Percentiles rank a stretch among this genome's conserved stretches.
phyloP scores from a whole-genome alignment of 2,797 vertebrate genomes.

The Enoplosus armatus region DNA sequence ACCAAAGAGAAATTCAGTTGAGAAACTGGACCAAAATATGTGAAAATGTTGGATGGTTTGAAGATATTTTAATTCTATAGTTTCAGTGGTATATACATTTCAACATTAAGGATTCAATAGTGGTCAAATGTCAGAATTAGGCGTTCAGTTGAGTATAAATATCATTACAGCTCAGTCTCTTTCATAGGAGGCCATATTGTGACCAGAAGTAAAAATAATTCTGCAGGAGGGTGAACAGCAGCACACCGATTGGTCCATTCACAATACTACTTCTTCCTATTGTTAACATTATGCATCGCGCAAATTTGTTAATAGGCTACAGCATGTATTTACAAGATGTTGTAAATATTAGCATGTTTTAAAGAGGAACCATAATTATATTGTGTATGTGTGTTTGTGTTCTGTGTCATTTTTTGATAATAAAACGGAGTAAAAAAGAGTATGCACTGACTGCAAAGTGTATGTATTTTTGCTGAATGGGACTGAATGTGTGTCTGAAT shows the following conservation, averaged over 20 bases:
- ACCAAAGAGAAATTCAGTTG: background rate
- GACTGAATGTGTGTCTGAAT: slow-evolving; percentile 75
- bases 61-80: background rate
- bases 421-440: slow-evolving; percentile 81
- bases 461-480: slow-evolving; percentile 80
- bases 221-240: slow-evolving; percentile 45
- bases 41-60: too few relatives aligned
- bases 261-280: slow-evolving; percentile 71
- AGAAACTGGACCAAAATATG: too few relatives aligned
- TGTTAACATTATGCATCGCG: slow-evolving; percentile 78
- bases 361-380: slow-evolving; percentile 82
- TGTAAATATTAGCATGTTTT: slow-evolving; percentile 93
- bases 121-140: background rate
- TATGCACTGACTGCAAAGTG: slow-evolving; percentile 84
- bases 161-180: background rate
- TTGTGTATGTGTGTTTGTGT: slow-evolving; percentile 87
- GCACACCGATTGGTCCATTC: slow-evolving; percentile 58
- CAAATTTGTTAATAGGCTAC: slow-evolving; percentile 82
- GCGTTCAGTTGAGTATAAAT: background rate
- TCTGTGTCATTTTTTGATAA: slow-evolving; percentile 88
- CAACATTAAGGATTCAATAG: background rate
- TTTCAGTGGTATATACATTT: background rate
- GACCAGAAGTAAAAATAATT: slow-evolving; percentile 18
- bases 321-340: slow-evolving; percentile 89
- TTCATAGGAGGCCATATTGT: background rate